These are phyloP conservation scores for Montipora capitata DNA, from an alignment of 92 coral and sea anemone genomes.

Conservation along the genomic window DNA sequence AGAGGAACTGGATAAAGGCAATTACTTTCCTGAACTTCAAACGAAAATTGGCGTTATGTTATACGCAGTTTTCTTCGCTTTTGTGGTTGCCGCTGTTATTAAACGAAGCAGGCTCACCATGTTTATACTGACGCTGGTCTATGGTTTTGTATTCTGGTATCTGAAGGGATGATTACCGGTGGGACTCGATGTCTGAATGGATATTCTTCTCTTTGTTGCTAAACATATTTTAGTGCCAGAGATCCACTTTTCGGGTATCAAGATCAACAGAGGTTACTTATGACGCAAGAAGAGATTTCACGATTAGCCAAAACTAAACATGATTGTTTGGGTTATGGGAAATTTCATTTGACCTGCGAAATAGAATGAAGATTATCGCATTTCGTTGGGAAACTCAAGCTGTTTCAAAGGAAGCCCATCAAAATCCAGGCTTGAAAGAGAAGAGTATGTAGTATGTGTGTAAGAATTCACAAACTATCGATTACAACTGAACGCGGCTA, in stretches of 20 bases:
- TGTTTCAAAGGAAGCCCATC: too few species aligned
- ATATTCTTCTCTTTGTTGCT: neutral
- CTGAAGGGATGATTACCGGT: slow-evolving; percentile 22
- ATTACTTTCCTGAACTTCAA: slow-evolving; percentile 75
- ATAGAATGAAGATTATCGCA: too few species aligned
- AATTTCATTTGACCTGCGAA: too few species aligned
- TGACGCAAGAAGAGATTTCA: neutral
- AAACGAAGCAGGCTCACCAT: slow-evolving; percentile 78
- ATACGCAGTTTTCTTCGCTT: slow-evolving; percentile 90
- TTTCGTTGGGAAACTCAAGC: too few species aligned
- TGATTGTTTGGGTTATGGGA: too few species aligned
- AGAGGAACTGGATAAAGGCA: slow-evolving; percentile 84
- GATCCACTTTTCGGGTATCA: neutral
- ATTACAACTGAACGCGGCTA: too few species aligned
- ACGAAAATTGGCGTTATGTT: slow-evolving; percentile 89
- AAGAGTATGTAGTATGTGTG: too few species aligned
- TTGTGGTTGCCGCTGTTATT: slow-evolving; percentile 81
- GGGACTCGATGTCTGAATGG: neutral
- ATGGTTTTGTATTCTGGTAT: slow-evolving; percentile 79
- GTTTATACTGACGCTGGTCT: slow-evolving; percentile 62
- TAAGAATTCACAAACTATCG: too few species aligned
- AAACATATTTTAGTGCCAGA: neutral
- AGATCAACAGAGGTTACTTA: neutral
- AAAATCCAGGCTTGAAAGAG: too few species aligned
- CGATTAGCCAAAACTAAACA: too few species aligned